Conservation (phyloP, 2,113 vertebrate genomes). For the Erythrolamprus reginae region DNA sequence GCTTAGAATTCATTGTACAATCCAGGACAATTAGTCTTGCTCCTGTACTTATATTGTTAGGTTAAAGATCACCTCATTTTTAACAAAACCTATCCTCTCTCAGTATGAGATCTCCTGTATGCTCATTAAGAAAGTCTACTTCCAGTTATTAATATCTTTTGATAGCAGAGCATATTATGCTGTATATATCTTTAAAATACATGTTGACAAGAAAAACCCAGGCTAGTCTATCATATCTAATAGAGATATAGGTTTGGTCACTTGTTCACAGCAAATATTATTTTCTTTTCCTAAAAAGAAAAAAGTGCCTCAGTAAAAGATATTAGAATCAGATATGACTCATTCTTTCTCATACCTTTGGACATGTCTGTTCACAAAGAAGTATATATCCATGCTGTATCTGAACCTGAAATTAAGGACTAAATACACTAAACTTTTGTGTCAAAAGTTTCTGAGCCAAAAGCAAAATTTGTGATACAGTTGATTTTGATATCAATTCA, state of each 20-base stretch:
- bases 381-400: neutral
- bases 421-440: neutral
- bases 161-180: neutral
- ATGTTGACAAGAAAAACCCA: neutral
- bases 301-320: neutral
- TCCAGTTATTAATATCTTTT: neutral
- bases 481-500: neutral
- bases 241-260: neutral
- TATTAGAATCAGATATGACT: neutral
- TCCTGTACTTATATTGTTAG: neutral
- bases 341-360: neutral
- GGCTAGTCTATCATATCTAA: neutral
- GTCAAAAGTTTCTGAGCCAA: neutral
- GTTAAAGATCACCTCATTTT: neutral
- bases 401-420: neutral
- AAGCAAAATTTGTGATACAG: neutral
- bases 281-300: no score
- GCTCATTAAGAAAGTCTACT: neutral
- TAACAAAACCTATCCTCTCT: neutral
- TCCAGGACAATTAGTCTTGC: neutral
- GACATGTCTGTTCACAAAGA: neutral
- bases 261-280: neutral
- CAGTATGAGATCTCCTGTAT: neutral
- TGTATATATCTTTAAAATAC: neutral
- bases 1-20: neutral